Conservation (phyloP, 2,113 vertebrate species). For the Sylvietta virens region DNA sequence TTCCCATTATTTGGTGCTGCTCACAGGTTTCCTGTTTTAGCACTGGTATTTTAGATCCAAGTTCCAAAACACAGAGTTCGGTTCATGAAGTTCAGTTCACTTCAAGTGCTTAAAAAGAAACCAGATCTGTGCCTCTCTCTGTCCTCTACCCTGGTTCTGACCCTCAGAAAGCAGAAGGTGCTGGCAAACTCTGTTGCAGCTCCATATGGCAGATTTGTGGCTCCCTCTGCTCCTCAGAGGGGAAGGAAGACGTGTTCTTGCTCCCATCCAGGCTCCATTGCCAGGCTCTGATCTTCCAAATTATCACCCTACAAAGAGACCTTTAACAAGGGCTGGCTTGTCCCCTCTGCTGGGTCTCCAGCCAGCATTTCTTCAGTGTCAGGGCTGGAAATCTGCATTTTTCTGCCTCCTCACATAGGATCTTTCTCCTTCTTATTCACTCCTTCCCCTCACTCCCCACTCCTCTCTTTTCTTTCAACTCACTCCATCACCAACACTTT, state of each 20-base stretch:
- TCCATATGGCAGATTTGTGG: constrained; percentile 12
- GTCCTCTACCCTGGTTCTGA: neutral
- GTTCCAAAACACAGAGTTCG: neutral
- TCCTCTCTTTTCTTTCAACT: neutral
- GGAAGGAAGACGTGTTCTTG: neutral
- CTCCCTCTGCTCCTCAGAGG: constrained; percentile 18
- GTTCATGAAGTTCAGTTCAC: neutral
- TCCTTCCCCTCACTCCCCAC: neutral
- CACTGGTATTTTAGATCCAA: neutral
- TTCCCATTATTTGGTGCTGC: neutral
- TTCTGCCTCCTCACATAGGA: neutral
- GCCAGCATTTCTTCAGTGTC: neutral
- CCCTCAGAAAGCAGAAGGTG: constrained; percentile 28
- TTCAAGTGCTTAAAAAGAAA: neutral
- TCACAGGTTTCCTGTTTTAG: neutral
- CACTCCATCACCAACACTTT: neutral
- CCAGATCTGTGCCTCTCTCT: neutral
- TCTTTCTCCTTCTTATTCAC: neutral
- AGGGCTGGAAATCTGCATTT: neutral
- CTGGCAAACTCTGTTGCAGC: neutral
- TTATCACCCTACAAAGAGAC: constrained; percentile 38
- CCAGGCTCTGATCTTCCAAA: constrained; percentile 35
- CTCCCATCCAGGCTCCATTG: neutral
- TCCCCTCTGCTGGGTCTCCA: neutral
- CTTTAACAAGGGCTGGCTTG: constrained; percentile 5